phyloP scores from a whole-genome alignment of 2,113 vertebrate genomes.

The Tautogolabrus adspersus region DNA sequence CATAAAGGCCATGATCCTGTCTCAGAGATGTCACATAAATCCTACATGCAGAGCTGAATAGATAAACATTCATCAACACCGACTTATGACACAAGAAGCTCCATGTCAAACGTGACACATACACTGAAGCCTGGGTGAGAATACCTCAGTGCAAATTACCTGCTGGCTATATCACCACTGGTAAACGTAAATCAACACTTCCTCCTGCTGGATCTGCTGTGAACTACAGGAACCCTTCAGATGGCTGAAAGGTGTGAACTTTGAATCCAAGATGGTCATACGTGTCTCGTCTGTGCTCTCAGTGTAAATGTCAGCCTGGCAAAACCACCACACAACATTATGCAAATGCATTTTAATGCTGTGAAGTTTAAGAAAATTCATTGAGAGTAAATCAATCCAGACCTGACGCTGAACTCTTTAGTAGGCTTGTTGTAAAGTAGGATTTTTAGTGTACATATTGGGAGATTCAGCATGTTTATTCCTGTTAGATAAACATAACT shows the following conservation, averaged over 20 bases:
- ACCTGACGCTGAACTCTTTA: too few relatives aligned
- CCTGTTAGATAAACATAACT: too few relatives aligned
- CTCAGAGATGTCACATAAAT: slow-evolving; percentile 50
- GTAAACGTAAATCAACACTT: slow-evolving; percentile 69
- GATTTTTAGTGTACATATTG: too few relatives aligned
- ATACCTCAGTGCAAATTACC: slow-evolving; percentile 58
- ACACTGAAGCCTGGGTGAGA: slow-evolving; percentile 38
- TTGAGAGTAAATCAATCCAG: too few relatives aligned
- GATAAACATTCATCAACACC: slow-evolving; percentile 58
- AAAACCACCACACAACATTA: not conserved
- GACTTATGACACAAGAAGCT: slow-evolving; percentile 46
- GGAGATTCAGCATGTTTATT: too few relatives aligned
- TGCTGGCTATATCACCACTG: slow-evolving; percentile 33
- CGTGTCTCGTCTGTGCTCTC: not conserved
- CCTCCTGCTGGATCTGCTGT: slow-evolving; percentile 73
- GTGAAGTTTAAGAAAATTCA: not conserved
- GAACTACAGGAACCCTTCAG: slow-evolving; percentile 57
- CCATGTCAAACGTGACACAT: slow-evolving; percentile 32
- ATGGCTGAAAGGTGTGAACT: not conserved
- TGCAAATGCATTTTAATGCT: not conserved
- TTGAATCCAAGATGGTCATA: not conserved
- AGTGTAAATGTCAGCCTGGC: not conserved
- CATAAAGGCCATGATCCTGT: slow-evolving; percentile 43
- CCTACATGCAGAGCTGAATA: slow-evolving; percentile 39
- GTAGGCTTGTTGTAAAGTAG: too few relatives aligned